These are phyloP conservation scores for Sussaba pulchella DNA, from an alignment of 2,888 invertebrate genomes.

Conservation along the genomic window DNA sequence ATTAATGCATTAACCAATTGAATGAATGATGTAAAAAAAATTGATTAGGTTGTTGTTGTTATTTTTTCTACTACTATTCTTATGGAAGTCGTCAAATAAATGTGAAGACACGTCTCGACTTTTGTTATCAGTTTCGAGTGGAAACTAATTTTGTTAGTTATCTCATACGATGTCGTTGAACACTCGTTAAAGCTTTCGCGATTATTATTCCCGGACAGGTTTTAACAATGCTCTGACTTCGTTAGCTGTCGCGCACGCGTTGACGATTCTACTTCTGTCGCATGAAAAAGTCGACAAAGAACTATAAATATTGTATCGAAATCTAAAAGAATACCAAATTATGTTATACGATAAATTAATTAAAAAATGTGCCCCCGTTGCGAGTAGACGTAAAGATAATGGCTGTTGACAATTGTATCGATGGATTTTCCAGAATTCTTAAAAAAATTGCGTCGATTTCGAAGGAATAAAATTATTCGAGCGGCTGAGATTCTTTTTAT, in stretches of 20 bases:
- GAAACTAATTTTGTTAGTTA: no score
- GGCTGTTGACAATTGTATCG: constrained; percentile 16
- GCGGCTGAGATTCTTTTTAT: constrained; percentile 73
- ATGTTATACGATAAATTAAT: constrained; percentile 63
- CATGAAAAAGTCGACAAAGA: constrained; percentile 47
- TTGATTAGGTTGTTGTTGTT: no score
- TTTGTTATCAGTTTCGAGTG: no score
- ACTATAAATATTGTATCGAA: not conserved
- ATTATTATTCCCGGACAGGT: no score
- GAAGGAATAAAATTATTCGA: constrained; percentile 8
- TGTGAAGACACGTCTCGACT: no score
- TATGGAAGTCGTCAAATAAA: no score
- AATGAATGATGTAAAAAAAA: no score
- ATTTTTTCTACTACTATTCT: no score
- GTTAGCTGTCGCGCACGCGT: not conserved
- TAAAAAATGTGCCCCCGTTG: constrained; percentile 67
- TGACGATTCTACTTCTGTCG: constrained; percentile 30
- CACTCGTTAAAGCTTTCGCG: no score
- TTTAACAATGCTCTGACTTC: constrained; percentile 8
- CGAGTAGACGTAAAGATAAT: not conserved
- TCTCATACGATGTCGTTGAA: no score
- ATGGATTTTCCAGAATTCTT: constrained; percentile 28
- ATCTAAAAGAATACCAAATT: constrained; percentile 50
- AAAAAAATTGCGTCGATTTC: constrained; percentile 24
- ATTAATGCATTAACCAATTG: no score